Base-by-base conservation (phyloP, 2,888 invertebrate genomes). In the Philereme vetulata region DNA sequence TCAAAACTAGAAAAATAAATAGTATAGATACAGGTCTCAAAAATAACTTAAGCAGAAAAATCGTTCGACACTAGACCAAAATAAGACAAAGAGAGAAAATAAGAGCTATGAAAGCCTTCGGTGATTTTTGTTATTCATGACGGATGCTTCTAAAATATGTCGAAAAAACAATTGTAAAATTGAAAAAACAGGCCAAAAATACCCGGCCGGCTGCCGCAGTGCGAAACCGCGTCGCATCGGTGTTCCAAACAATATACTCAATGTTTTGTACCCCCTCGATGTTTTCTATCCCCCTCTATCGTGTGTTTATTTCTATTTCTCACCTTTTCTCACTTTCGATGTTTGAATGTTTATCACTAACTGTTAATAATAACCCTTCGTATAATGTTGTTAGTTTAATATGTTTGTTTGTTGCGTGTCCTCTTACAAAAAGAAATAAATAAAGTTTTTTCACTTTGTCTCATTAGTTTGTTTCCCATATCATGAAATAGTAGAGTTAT, bases 311-410 rank as follows among this genome's bases (percentile, higher is more conserved):
- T 88, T 86, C 82, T 78, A 85, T 84, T 87, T 88, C 88, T 85
- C 88, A 78, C 87, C 87, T 86, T 85, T 86, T 88, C 88, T 88
- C 90, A 90, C 88, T 89, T 76, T 87, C 88, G 87, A 86, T 91
- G 91, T 91, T 62, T 90, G 90, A 87, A 91, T 91, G 91, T 91
- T 90, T 71, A 90, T 90, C 91, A 91, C 90, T 91, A 91, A 90
- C 90, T 91, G 90, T 91, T 91, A 91, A 91, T 91, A 89, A 90
- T 90, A 87, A 69, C 57, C 65, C 65, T 69, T 62, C 52, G 66
- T 67, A 74, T 72, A 68, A 73, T 80, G 59, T 82, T 77, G 75
- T 72, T 74, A 65, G 77, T 71, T 70, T 55, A 5, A 35, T 63
- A 70, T 69, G 72, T 70, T 70, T 60, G 46, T 60, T 68, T 73